These are phyloP conservation scores for Poliocrania exsul DNA, from an alignment of 2,797 vertebrate species.

Conservation along the genomic window DNA sequence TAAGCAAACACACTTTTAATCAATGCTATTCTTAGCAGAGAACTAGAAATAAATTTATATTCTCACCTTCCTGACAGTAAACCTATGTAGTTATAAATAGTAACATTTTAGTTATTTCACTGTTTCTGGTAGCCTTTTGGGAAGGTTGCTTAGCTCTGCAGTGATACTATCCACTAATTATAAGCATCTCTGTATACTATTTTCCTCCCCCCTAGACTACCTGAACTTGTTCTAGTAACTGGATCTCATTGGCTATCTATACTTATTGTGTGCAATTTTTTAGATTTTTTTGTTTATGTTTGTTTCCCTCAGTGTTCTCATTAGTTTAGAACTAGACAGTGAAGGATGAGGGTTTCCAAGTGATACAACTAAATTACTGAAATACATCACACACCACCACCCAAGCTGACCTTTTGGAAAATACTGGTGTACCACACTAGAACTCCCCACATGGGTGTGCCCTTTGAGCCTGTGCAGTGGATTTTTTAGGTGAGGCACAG, in stretches of 20 bases:
- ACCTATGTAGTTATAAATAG: background rate
- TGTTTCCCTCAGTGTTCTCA: background rate
- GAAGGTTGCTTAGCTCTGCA: background rate
- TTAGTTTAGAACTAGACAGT: background rate
- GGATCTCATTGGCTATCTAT: background rate
- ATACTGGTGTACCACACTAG: background rate
- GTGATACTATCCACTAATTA: background rate
- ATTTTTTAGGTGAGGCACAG: too few species aligned
- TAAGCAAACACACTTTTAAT: background rate
- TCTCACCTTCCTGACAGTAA: background rate
- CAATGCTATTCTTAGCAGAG: background rate
- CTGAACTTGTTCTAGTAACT: background rate
- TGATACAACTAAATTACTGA: background rate
- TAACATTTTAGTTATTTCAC: background rate
- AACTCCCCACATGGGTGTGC: background rate
- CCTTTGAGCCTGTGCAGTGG: too few species aligned
- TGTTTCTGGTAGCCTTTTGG: background rate
- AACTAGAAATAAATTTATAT: background rate
- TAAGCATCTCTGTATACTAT: background rate
- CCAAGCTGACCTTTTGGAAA: background rate
- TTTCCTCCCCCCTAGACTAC: background rate
- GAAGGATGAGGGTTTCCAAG: background rate
- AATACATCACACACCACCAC: background rate
- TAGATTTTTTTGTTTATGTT: background rate
- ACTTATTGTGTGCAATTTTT: background rate